Conservation (phyloP, 2,113 vertebrate genomes). For the Melanostigma gelatinosum region DNA sequence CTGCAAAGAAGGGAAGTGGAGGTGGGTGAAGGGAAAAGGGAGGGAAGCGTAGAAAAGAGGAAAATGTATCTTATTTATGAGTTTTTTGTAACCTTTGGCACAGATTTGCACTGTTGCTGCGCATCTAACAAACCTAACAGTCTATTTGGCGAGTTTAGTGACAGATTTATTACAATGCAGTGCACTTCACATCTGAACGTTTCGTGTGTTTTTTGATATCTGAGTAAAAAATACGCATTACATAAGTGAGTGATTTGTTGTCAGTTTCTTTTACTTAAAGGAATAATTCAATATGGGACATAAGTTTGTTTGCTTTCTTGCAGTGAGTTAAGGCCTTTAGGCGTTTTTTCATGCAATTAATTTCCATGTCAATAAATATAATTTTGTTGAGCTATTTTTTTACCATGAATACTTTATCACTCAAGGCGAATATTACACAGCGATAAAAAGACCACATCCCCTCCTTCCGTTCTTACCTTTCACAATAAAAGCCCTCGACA, state of each 20-base stretch:
- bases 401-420: too few relatives aligned
- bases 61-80: conserved; percentile 53
- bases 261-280: background rate
- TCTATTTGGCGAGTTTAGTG: conserved; percentile 12
- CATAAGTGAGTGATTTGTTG: background rate
- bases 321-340: background rate
- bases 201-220: background rate
- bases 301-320: background rate
- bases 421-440: too few relatives aligned
- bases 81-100: conserved; percentile 55
- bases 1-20: conserved; percentile 43
- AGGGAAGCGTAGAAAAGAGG: conserved; percentile 23
- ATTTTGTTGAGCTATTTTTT: too few relatives aligned
- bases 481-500: too few relatives aligned
- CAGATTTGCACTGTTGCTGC: conserved; percentile 37
- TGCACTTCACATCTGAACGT: background rate
- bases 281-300: background rate
- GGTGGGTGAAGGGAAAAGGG: conserved; percentile 23
- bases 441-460: too few relatives aligned
- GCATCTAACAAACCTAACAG: background rate
- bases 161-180: conserved; percentile 35
- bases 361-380: too few relatives aligned
- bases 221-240: background rate
- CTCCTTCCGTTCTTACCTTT: too few relatives aligned
- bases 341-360: too few relatives aligned